Conservation (phyloP, 2,113 vertebrate species). For the Eclectus roratus region DNA sequence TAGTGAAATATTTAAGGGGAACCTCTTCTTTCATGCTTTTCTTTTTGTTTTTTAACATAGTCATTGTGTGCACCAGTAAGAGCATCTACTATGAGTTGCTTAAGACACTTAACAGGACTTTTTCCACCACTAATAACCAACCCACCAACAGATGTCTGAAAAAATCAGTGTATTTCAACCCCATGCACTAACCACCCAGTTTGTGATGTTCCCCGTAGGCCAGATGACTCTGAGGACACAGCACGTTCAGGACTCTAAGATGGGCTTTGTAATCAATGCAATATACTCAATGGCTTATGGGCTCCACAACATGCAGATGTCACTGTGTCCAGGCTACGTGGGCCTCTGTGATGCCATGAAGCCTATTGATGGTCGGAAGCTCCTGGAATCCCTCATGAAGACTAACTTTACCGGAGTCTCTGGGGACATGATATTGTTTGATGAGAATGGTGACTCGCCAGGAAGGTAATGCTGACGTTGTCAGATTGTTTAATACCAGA, state of each 20-base stretch:
- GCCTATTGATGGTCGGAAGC: slow-evolving; percentile 91
- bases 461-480: slow-evolving; percentile 82
- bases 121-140: neutral
- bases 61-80: neutral
- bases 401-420: slow-evolving; percentile 96
- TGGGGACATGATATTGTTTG: slow-evolving; percentile 93
- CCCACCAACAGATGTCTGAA: neutral
- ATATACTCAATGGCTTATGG: slow-evolving; percentile 98
- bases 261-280: slow-evolving; percentile 98
- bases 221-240: slow-evolving; percentile 88
- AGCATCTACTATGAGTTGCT: neutral
- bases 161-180: neutral
- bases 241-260: slow-evolving; percentile 97
- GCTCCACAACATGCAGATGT: slow-evolving; percentile 93
- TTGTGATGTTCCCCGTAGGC: slow-evolving; percentile 70
- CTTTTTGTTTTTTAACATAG: neutral
- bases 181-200: neutral
- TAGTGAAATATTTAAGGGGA: neutral
- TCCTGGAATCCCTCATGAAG: slow-evolving; percentile 95
- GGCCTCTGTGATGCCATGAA: slow-evolving; percentile 95
- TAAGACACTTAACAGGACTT: neutral
- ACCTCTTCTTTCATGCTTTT: neutral
- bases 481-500: neutral
- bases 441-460: slow-evolving; percentile 95
- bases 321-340: slow-evolving; percentile 85